These are phyloP conservation scores for Trypoxylus dichotomus DNA, from an alignment of 1,140 invertebrate species.

Conservation along the genomic window DNA sequence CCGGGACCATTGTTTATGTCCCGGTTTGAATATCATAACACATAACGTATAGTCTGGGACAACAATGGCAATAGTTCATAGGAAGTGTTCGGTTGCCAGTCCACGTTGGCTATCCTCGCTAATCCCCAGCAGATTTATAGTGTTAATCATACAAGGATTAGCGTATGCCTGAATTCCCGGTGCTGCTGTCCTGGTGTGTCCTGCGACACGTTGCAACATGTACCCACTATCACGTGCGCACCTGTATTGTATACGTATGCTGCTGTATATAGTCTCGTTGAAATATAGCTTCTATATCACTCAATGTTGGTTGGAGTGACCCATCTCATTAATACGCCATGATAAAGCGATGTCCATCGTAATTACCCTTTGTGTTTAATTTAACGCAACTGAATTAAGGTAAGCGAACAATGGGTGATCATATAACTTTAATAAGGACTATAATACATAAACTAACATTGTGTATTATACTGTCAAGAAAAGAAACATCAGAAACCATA, in stretches of 20 bases:
- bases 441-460: background rate
- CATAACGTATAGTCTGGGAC: constrained; percentile 7
- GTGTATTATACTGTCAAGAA: no score
- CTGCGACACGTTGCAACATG: constrained; percentile 20
- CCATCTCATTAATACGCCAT: constrained; percentile 31
- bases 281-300: constrained; percentile 34
- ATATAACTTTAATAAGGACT: background rate
- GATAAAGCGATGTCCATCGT: constrained; percentile 29
- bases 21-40: constrained; percentile 22
- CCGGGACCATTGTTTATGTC: constrained; percentile 22
- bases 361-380: constrained; percentile 19
- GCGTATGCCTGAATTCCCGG: constrained; percentile 39
- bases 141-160: constrained; percentile 66
- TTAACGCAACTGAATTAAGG: constrained; percentile 5
- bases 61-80: constrained; percentile 25
- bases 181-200: background rate
- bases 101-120: constrained; percentile 31
- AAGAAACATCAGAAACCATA: no score
- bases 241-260: constrained; percentile 16
- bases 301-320: constrained; percentile 5
- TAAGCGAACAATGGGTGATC: background rate
- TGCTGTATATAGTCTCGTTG: background rate
- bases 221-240: constrained; percentile 34
- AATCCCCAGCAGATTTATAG: constrained; percentile 62
- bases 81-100: constrained; percentile 11